These are phyloP conservation scores for Tragelaphus strepsiceros DNA, from an alignment of 2,113 vertebrate genomes.

Conservation along the genomic window DNA sequence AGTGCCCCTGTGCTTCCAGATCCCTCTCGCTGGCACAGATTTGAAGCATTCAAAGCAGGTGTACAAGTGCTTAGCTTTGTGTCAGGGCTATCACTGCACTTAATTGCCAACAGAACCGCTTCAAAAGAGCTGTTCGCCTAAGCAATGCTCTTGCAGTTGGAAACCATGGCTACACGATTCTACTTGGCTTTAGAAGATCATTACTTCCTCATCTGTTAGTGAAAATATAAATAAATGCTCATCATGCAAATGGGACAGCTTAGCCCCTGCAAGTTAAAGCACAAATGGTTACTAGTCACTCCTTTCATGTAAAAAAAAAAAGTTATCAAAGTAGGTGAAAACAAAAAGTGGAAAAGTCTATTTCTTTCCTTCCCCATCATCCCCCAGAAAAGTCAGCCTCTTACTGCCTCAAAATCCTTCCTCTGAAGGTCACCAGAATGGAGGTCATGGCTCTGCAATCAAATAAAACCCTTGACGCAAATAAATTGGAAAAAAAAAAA, in stretches of 20 bases:
- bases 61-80: conserved; percentile 46
- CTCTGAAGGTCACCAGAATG: neutral
- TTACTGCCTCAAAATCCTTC: neutral
- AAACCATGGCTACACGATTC: neutral
- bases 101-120: conserved; percentile 72
- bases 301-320: conserved; percentile 2
- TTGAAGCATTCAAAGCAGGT: conserved; percentile 57
- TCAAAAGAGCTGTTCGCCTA: conserved; percentile 28
- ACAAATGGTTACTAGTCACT: conserved; percentile 13
- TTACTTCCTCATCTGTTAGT: conserved; percentile 31
- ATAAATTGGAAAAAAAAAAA: neutral
- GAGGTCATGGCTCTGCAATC: neutral
- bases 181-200: neutral
- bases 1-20: neutral
- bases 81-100: conserved; percentile 58
- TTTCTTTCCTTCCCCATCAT: neutral
- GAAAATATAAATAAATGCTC: conserved; percentile 65
- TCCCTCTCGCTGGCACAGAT: neutral
- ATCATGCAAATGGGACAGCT: conserved; percentile 45
- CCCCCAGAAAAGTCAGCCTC: neutral
- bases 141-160: neutral
- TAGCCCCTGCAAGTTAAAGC: conserved; percentile 50
- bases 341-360: neutral
- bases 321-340: conserved; percentile 29
- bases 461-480: neutral